Base-by-base conservation (phyloP, 2,113 vertebrate genomes). In the zebrafish (Danio rerio) region DNA sequence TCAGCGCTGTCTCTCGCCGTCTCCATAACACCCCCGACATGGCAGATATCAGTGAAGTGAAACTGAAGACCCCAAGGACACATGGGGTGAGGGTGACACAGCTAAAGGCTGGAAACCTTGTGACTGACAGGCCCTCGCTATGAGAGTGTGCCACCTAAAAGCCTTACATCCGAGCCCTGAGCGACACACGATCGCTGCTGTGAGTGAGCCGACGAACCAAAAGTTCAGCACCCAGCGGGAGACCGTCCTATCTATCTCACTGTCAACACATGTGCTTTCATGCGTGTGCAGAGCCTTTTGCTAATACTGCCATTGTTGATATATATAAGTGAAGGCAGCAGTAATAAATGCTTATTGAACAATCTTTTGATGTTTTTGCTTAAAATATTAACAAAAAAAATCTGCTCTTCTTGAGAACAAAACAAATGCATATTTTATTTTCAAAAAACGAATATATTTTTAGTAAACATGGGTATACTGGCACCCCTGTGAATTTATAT, bases 191-290 rank as follows among this genome's bases (percentile, higher is more conserved):
- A 50, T 47, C 11, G 15, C 7, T 21, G 20, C 55, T 31, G 55
- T 1, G n/a, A 59, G 43, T 61, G 65, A 63, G 47, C 13, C 5
- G 10, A 53, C 82, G 82, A 78, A 87, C 75, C n/a, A 68, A 79
- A 50, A 86, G 89, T 89, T 90, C 89, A 87, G 71, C 79, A 85
- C 91, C 89, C 93, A 89, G 84, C 78, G 81, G 92, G 88, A 83
- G 80, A 80, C 82, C 86, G 81, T 20, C 13, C 84, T 85, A 91
- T 86, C 81, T 78, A 31, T 31, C 31, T 9, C 1, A 52, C 82
- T 89, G 84, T 83, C 83, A 81, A 81, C 45, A 9, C 83, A 83
- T 89, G 86, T 83, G 71, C 86, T 84, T 85, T 89, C 78, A 89
- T 56, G 56, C 73, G 81, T 63, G 81, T 65, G 53, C 47, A 74